Conservation (phyloP, 35 echinoderm and acorn worm genomes). For the Heliocidaris tuberculata region DNA sequence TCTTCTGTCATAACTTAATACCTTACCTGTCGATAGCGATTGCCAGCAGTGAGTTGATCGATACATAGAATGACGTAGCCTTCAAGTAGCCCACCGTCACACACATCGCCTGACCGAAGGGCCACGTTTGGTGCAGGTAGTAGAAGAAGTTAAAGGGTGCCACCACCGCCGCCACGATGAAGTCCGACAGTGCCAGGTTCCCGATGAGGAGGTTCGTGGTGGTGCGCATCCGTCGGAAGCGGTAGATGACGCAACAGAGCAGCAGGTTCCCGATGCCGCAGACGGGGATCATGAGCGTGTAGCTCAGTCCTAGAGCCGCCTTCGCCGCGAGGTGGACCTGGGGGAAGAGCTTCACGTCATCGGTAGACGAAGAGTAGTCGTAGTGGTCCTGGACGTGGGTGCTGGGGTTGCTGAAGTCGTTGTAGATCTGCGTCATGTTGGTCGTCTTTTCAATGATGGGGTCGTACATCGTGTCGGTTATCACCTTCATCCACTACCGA, state of each 20-base stretch:
- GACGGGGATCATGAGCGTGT: conserved; percentile 82
- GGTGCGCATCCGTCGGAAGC: conserved; percentile 89
- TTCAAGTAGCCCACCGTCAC: conserved; percentile 83
- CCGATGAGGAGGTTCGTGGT: conserved; percentile 96
- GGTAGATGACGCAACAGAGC: conserved; percentile 84
- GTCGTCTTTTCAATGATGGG: not conserved
- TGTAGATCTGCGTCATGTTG: conserved; percentile 22
- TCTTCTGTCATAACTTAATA: not conserved
- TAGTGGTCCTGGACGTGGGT: conserved; percentile 32
- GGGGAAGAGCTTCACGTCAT: conserved; percentile 41
- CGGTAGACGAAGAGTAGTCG: not conserved
- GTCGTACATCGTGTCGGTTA: not conserved
- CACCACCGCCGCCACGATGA: conserved; percentile 82
- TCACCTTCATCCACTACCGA: not conserved
- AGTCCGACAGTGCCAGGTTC: conserved; percentile 91
- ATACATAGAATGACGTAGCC: conserved; percentile 90
- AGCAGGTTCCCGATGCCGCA: conserved; percentile 89
- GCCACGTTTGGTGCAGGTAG: conserved; percentile 77
- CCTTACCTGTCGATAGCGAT: conserved; percentile 94
- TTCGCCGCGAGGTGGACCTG: conserved; percentile 54
- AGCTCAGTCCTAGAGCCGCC: conserved; percentile 64
- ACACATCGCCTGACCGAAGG: conserved; percentile 90
- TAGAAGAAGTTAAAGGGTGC: conserved; percentile 93
- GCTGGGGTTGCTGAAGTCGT: not conserved
- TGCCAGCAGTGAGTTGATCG: conserved; percentile 88